phyloP scores from a whole-genome alignment of 2,113 vertebrate genomes.

The Brienomyrus longianalis region DNA sequence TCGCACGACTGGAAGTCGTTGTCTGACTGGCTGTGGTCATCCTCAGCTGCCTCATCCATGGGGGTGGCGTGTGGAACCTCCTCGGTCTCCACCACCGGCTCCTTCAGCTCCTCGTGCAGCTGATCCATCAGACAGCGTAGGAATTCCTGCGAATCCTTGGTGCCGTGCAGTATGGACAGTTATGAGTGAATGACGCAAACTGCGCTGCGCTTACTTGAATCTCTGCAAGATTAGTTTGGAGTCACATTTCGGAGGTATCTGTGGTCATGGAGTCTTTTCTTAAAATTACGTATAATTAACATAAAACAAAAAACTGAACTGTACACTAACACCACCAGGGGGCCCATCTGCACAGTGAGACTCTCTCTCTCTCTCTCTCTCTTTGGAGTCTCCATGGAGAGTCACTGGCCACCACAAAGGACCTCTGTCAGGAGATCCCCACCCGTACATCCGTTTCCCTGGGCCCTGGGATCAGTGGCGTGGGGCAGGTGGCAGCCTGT shows the following conservation, averaged over 20 bases:
- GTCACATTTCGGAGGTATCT: neutral
- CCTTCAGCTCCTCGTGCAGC: slow-evolving; percentile 94
- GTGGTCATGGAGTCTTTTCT: neutral
- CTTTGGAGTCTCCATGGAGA: neutral
- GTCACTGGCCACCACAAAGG: neutral
- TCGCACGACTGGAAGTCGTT: slow-evolving; percentile 85
- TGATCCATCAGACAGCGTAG: slow-evolving; percentile 96
- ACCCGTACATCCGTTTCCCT: neutral
- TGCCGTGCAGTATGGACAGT: neutral
- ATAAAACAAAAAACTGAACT: neutral
- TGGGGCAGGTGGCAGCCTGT: neutral
- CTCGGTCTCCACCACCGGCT: slow-evolving; percentile 68
- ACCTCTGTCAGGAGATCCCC: neutral
- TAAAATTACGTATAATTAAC: neutral
- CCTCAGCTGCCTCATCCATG: slow-evolving; percentile 68
- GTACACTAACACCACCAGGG: neutral
- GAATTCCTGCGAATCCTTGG: slow-evolving; percentile 95
- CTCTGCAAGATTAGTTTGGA: neutral
- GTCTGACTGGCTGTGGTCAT: slow-evolving; percentile 80
- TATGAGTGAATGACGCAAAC: neutral
- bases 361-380: neutral
- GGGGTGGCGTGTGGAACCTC: slow-evolving; percentile 58
- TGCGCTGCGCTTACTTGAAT: neutral
- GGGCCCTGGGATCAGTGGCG: neutral
- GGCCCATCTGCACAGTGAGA: neutral